Evolutionary conservation across 35 echinoderm and acorn worm species (phyloP).

Genomic region (Lytechinus variegatus): DNA sequence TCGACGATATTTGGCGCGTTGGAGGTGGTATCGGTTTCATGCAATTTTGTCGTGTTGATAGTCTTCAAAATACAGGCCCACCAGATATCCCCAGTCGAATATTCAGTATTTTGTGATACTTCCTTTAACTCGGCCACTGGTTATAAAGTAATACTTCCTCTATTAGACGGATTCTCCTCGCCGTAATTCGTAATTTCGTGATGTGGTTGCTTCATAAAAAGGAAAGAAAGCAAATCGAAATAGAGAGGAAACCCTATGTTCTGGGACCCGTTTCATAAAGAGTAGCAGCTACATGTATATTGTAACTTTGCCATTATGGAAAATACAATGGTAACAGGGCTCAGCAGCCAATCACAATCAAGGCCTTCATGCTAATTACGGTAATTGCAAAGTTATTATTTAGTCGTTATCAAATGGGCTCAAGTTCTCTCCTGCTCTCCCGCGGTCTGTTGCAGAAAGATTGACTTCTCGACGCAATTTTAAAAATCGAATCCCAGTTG

Average conservation of each 20-base stretch:
- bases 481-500: too few species aligned
- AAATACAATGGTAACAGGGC: background rate
- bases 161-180: background rate
- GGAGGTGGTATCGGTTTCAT: constrained; percentile 26
- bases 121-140: background rate
- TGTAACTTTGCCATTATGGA: background rate
- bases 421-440: too few species aligned
- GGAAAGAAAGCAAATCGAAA: background rate
- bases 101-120: background rate
- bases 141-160: background rate
- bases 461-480: too few species aligned
- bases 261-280: background rate
- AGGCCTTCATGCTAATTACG: too few species aligned
- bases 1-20: background rate
- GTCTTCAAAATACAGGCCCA: background rate
- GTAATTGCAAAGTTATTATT: too few species aligned
- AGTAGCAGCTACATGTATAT: background rate
- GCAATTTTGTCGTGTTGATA: background rate
- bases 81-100: background rate
- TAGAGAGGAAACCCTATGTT: too few species aligned
- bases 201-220: background rate
- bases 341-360: too few species aligned
- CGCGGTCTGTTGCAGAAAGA: too few species aligned
- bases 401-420: too few species aligned
- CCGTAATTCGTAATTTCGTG: background rate